Evolutionary conservation across 2,113 vertebrate genomes (phyloP).

Genomic region (Stomatorhinus ivindoensis): DNA sequence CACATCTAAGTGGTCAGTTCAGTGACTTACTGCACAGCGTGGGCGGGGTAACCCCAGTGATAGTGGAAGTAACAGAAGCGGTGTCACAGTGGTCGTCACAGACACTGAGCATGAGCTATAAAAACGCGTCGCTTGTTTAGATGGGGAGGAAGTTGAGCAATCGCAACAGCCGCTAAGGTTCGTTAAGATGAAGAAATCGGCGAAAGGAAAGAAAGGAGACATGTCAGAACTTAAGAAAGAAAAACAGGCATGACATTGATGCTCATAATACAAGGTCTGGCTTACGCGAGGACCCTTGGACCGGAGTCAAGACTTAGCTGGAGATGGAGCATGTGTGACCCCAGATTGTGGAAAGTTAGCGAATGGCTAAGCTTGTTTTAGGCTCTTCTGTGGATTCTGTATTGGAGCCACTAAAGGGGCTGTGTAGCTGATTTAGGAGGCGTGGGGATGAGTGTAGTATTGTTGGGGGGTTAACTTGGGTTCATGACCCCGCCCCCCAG

Average conservation of each 20-base stretch:
- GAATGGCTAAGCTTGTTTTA: not conserved
- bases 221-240: not conserved
- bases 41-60: not conserved
- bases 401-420: not conserved
- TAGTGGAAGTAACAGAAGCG: not conserved
- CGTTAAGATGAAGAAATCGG: not conserved
- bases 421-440: not conserved
- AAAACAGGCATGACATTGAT: not conserved
- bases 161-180: not conserved
- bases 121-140: not conserved
- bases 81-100: not conserved
- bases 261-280: not conserved
- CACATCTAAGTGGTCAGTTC: not conserved
- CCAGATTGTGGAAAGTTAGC: not conserved
- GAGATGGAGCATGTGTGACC: not conserved
- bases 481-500: not conserved
- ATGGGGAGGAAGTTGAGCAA: not conserved
- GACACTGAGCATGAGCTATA: not conserved
- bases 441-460: not conserved
- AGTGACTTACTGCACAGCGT: not conserved
- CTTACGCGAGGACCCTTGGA: not conserved
- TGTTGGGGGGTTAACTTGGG: not conserved
- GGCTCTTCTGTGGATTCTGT: not conserved
- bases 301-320: not conserved
- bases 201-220: not conserved